A percentile compares a stretch with the other conserved stretches of the same genome.
phyloP scores from a whole-genome alignment of 2,888 invertebrate genomes.

The Sarcophaga subvicina region DNA sequence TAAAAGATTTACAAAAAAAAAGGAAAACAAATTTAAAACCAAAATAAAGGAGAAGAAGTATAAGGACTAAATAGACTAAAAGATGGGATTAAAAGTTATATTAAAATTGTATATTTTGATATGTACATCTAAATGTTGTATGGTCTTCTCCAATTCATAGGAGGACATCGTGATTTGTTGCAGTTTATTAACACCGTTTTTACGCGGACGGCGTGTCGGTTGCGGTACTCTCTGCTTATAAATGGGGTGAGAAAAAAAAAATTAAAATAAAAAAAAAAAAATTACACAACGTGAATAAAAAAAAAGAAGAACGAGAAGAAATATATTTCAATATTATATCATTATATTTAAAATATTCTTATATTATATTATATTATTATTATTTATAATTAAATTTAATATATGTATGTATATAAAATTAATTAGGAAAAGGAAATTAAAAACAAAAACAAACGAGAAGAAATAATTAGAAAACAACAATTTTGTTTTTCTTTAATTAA shows the following conservation, averaged over 20 bases:
- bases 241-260: slow-evolving; percentile 53
- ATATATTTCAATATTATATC: slow-evolving; percentile 10
- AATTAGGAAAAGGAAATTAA: slow-evolving; percentile 4
- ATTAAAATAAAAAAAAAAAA: slow-evolving; percentile 60
- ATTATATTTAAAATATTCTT: not conserved
- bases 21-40: too few relatives aligned
- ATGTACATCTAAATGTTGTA: slow-evolving; percentile 79
- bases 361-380: not conserved
- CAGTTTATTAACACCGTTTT: slow-evolving; percentile 75
- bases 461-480: not conserved
- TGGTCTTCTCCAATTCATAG: slow-evolving; percentile 79
- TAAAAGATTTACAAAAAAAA: too few relatives aligned
- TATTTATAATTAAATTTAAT: slow-evolving; percentile 4
- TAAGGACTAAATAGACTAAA: not conserved
- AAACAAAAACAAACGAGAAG: not conserved
- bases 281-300: slow-evolving; percentile 53
- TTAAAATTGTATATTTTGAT: slow-evolving; percentile 49
- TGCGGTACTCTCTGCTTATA: slow-evolving; percentile 71
- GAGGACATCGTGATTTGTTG: slow-evolving; percentile 75
- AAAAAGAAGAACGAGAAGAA: slow-evolving; percentile 33
- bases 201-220: slow-evolving; percentile 71
- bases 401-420: not conserved
- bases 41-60: not conserved
- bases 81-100: not conserved
- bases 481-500: not conserved